These are phyloP conservation scores for Seira sanloemensis DNA, from an alignment of 2,888 invertebrate species.

Conservation along the genomic window DNA sequence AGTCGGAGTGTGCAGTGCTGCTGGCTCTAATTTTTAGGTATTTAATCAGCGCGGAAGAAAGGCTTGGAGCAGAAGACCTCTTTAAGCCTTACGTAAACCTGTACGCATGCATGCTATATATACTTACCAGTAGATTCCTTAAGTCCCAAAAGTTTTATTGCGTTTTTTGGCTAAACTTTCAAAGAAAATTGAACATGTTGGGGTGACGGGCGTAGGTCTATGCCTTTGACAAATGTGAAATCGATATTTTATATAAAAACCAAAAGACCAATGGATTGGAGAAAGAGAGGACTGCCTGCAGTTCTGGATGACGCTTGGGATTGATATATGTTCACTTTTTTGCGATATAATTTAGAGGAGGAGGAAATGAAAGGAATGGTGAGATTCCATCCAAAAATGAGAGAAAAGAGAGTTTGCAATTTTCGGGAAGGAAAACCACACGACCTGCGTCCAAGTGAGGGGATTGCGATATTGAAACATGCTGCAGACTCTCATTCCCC, in stretches of 20 bases:
- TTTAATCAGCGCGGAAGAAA: background rate
- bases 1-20: no score
- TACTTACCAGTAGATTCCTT: conserved; percentile 5
- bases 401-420: no score
- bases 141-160: background rate
- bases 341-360: conserved; percentile 20
- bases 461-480: no score
- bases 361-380: conserved; percentile 42
- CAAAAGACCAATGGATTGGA: conserved; percentile 27
- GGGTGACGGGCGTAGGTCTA: conserved; percentile 46
- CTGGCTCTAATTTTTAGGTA: background rate
- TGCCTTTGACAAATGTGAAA: conserved; percentile 73
- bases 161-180: conserved; percentile 33
- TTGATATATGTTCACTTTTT: conserved; percentile 34
- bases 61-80: background rate
- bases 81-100: background rate
- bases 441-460: background rate
- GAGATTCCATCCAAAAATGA: no score
- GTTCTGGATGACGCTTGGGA: conserved; percentile 34
- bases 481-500: background rate
- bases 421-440: background rate
- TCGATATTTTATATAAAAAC: conserved; percentile 70
- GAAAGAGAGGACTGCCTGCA: conserved; percentile 21
- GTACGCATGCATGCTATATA: background rate
- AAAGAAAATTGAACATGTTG: conserved; percentile 55